Percentiles rank a stretch among this genome's conserved stretches.
phyloP scores from a whole-genome alignment of 2,888 invertebrate genomes.

The Saturnia japonica region DNA sequence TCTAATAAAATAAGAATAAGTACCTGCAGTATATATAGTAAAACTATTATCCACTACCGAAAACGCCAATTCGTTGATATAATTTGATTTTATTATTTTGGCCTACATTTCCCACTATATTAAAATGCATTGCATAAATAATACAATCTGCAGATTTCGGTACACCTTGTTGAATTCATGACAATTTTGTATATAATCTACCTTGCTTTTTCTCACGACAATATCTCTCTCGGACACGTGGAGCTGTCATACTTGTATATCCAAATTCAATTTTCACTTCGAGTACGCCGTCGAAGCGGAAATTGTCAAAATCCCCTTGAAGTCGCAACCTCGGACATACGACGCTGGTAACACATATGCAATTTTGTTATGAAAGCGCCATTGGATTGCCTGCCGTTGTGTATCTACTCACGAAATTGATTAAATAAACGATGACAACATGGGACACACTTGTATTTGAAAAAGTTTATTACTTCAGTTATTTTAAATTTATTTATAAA shows the following conservation, averaged over 20 bases:
- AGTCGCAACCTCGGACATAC: conserved; percentile 24
- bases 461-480: background rate
- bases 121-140: background rate
- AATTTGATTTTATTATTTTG: background rate
- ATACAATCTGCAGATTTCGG: background rate
- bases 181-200: background rate
- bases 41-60: background rate
- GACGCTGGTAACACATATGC: conserved; percentile 28
- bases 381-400: conserved; percentile 5
- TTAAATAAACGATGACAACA: background rate
- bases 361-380: conserved; percentile 34
- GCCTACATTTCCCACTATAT: background rate
- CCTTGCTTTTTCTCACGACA: background rate
- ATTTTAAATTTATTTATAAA: too few species aligned
- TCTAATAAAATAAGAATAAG: background rate
- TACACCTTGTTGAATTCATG: background rate
- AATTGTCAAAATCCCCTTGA: conserved; percentile 42
- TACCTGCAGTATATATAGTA: background rate
- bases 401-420: background rate
- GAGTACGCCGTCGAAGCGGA: conserved; percentile 37
- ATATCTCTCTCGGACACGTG: conserved; percentile 25
- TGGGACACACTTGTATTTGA: background rate
- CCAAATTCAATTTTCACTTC: conserved; percentile 42
- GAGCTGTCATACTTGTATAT: conserved; percentile 16
- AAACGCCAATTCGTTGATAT: background rate